These are phyloP conservation scores for Tachysurus fulvidraco DNA, from an alignment of 2,113 vertebrate species.

Conservation along the genomic window DNA sequence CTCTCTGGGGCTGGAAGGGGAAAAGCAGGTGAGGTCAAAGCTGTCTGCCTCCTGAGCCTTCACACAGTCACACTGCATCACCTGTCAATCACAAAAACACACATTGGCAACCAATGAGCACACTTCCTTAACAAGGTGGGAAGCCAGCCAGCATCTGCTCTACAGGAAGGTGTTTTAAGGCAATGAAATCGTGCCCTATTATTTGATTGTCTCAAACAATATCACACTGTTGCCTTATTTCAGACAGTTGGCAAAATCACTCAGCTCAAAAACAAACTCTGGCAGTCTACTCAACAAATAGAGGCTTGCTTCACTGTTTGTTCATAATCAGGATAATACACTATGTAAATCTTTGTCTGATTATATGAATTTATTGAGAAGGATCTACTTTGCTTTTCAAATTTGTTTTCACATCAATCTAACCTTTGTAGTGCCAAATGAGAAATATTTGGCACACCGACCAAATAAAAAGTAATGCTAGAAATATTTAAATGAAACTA, in stretches of 20 bases:
- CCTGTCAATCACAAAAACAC: constrained; percentile 69
- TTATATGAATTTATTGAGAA: neutral
- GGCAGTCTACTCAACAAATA: neutral
- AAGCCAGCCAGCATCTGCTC: neutral
- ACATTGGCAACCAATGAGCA: constrained; percentile 11
- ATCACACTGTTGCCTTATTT: neutral
- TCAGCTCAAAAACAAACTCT: neutral
- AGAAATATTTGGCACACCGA: neutral
- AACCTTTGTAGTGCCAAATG: neutral
- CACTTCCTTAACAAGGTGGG: neutral
- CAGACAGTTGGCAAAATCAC: neutral
- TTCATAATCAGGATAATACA: neutral
- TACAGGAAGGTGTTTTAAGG: neutral
- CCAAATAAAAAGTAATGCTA: neutral
- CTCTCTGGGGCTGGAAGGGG: constrained; percentile 83
- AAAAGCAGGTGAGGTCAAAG: constrained; percentile 77
- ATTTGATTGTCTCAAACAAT: neutral
- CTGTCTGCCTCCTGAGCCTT: constrained; percentile 78
- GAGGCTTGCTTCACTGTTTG: neutral
- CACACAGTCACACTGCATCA: constrained; percentile 87
- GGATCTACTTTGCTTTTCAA: neutral
- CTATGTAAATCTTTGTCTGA: neutral
- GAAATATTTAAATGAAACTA: neutral
- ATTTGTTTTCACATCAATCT: neutral
- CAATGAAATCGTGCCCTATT: neutral